These are phyloP conservation scores for Mythimna lalbum DNA, from an alignment of 2,888 invertebrate genomes.

Conservation along the genomic window DNA sequence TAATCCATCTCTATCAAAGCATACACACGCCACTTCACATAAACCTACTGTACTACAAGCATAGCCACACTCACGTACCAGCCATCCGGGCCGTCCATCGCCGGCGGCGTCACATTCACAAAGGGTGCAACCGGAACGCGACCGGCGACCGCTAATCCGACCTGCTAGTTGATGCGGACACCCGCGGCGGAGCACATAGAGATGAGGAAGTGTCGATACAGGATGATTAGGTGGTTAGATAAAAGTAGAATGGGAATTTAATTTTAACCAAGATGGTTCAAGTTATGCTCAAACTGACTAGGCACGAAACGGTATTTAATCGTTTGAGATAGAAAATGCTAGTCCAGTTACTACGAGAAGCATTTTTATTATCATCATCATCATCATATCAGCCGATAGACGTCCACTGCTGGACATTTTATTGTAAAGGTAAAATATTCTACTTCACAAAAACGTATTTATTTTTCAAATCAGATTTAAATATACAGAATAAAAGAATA, in stretches of 20 bases:
- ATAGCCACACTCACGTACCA: not conserved
- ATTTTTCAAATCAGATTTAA: too few species aligned
- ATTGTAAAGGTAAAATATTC: too few species aligned
- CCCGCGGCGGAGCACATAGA: constrained; percentile 43
- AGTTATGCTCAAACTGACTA: too few species aligned
- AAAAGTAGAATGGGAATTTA: not conserved
- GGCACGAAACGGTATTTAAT: not conserved
- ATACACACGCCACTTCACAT: too few species aligned
- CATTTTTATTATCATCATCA: too few species aligned
- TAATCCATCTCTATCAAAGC: too few species aligned
- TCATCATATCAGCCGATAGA: too few species aligned
- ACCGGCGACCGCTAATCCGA: constrained; percentile 46
- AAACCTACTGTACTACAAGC: not conserved
- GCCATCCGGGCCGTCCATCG: constrained; percentile 7
- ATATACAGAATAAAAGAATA: too few species aligned
- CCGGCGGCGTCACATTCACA: constrained; percentile 49
- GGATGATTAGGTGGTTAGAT: constrained; percentile 1
- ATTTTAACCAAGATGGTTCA: not conserved
- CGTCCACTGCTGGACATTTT: too few species aligned
- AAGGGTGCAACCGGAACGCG: constrained; percentile 48
- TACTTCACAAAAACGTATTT: too few species aligned
- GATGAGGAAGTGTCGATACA: constrained; percentile 40
- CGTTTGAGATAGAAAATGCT: not conserved
- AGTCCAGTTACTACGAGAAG: too few species aligned
- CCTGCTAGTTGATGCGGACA: constrained; percentile 32